These are phyloP conservation scores for Corythucha ciliata DNA, from an alignment of 2,888 invertebrate genomes.

Conservation along the genomic window DNA sequence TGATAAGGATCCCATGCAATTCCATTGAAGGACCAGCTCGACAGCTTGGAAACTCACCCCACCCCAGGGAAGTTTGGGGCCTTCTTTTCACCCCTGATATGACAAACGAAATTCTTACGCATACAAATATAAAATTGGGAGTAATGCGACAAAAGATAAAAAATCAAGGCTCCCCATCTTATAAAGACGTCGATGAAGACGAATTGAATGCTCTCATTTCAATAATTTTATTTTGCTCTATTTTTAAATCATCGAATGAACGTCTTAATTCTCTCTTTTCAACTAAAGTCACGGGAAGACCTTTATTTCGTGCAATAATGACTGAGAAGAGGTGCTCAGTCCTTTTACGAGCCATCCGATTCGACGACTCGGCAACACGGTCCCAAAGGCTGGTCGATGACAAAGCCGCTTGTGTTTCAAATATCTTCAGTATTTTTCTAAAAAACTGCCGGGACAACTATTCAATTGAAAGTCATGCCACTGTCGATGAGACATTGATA, in stretches of 20 bases:
- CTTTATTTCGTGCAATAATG: conserved; percentile 3
- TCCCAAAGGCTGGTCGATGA: no score
- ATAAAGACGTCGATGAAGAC: conserved; percentile 2
- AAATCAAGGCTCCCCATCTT: not conserved
- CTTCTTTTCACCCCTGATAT: not conserved
- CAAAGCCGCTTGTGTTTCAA: conserved; percentile 14
- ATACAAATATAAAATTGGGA: not conserved
- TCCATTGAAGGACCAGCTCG: not conserved
- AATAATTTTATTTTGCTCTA: not conserved
- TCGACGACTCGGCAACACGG: not conserved
- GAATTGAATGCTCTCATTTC: not conserved
- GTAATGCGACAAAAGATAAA: not conserved
- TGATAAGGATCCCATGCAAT: no score
- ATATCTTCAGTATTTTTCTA: conserved; percentile 15
- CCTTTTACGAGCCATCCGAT: not conserved
- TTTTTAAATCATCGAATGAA: conserved; percentile 3
- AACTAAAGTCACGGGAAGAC: not conserved
- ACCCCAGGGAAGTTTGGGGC: conserved; percentile 7
- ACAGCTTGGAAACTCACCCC: not conserved
- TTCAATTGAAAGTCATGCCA: conserved; percentile 8
- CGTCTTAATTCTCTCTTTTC: not conserved
- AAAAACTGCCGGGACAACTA: conserved; percentile 13
- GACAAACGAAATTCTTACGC: not conserved
- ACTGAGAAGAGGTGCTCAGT: conserved; percentile 4
- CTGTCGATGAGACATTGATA: conserved; percentile 22